A percentile compares a stretch with the other conserved stretches of the same genome.
Conservation (phyloP, 2,113 vertebrate species). For the Pedetes capensis region DNA sequence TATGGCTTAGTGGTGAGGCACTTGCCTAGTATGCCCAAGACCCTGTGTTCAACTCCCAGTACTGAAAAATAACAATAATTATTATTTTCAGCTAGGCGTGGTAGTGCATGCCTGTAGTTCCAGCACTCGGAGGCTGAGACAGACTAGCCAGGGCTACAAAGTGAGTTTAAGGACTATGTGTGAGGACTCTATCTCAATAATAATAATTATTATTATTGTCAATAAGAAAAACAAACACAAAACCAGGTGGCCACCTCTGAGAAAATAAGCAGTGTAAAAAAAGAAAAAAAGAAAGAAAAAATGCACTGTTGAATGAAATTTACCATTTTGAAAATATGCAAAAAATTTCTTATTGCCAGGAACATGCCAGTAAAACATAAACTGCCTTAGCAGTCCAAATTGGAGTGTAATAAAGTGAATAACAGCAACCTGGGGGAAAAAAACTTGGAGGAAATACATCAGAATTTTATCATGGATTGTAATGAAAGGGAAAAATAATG, state of each 20-base stretch:
- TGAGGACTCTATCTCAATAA: too few species aligned
- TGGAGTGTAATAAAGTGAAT: background rate
- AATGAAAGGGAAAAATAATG: background rate
- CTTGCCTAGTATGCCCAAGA: too few species aligned
- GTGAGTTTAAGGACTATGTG: too few species aligned
- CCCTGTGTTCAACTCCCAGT: too few species aligned
- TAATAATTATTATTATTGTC: background rate
- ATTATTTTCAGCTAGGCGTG: too few species aligned
- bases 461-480: background rate
- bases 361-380: constrained; percentile 27
- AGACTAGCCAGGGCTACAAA: too few species aligned
- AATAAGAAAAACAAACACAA: background rate
- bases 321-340: constrained; percentile 3
- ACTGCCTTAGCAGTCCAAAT: background rate
- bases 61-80: too few species aligned
- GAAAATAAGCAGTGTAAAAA: background rate
- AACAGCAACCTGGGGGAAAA: background rate
- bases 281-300: too few species aligned
- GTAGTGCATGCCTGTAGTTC: too few species aligned
- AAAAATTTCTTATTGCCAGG: constrained; percentile 3
- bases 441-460: background rate
- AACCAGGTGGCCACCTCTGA: background rate
- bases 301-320: background rate
- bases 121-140: too few species aligned
- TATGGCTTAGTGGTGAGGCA: too few species aligned